Conservation (phyloP, 2,888 invertebrate genomes). For the Hemistola chrysoprasaria region DNA sequence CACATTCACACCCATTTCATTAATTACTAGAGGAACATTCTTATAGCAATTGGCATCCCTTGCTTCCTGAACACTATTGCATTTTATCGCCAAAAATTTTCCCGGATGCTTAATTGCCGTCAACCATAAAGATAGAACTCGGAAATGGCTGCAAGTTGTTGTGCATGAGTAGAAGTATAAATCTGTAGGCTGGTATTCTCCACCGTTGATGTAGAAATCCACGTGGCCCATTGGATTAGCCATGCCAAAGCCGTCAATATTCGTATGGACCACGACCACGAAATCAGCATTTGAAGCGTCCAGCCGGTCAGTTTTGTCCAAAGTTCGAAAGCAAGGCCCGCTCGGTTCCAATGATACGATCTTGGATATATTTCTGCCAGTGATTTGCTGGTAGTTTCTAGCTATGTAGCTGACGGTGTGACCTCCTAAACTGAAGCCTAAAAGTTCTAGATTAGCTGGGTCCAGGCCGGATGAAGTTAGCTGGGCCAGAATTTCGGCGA, state of each 20-base stretch:
- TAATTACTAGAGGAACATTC: conserved; percentile 48
- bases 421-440: conserved; percentile 71
- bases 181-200: conserved; percentile 70
- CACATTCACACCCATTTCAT: conserved; percentile 52
- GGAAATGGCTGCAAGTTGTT: conserved; percentile 67
- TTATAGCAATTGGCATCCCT: conserved; percentile 58
- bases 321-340: conserved; percentile 66
- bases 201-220: conserved; percentile 70
- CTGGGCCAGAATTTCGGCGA: conserved; percentile 60
- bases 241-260: conserved; percentile 75
- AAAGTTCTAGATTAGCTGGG: conserved; percentile 57
- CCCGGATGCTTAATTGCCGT: conserved; percentile 56
- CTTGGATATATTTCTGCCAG: conserved; percentile 62
- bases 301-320: conserved; percentile 51
- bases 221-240: conserved; percentile 68
- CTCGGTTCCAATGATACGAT: conserved; percentile 68
- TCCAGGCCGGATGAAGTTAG: conserved; percentile 57
- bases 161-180: conserved; percentile 59
- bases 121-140: conserved; percentile 58
- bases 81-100: conserved; percentile 62
- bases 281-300: conserved; percentile 64
- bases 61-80: conserved; percentile 62
- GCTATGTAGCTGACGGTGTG: conserved; percentile 68
- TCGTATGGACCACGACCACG: conserved; percentile 69
- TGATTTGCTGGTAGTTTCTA: conserved; percentile 57